Percentiles rank a stretch among this genome's conserved stretches.
These are phyloP conservation scores for Fopius arisanus DNA, from an alignment of 1,140 invertebrate genomes.

Conservation along the genomic window DNA sequence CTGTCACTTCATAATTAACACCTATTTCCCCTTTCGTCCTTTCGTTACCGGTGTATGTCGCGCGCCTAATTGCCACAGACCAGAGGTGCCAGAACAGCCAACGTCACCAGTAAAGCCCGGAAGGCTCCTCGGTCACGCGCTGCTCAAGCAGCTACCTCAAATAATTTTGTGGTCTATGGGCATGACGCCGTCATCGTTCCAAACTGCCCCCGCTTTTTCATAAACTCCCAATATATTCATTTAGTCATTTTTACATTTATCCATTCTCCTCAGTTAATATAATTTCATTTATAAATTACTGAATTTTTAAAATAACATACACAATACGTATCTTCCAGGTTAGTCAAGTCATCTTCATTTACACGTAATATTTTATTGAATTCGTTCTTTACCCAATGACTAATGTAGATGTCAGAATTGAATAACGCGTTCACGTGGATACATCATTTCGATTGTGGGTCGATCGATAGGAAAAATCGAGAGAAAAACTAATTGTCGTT, in stretches of 20 bases:
- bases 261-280: too few species aligned
- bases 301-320: too few species aligned
- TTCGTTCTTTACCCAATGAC: too few species aligned
- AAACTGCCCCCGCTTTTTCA: neutral
- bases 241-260: too few species aligned
- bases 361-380: too few species aligned
- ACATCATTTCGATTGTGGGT: neutral
- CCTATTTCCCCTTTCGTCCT: conserved; percentile 18
- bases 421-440: too few species aligned
- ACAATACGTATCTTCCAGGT: too few species aligned
- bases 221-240: too few species aligned
- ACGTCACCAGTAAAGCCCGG: conserved; percentile 20
- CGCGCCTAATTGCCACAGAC: conserved; percentile 24
- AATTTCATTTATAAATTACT: too few species aligned
- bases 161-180: conserved; percentile 28
- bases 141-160: neutral
- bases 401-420: too few species aligned
- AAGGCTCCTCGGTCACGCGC: conserved; percentile 23
- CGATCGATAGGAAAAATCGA: neutral
- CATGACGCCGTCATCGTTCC: conserved; percentile 4
- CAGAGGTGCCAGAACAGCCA: conserved; percentile 16
- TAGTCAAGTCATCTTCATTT: too few species aligned
- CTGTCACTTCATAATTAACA: conserved; percentile 25
- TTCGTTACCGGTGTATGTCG: neutral
- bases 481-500: neutral